Conservation (phyloP, 2,113 vertebrate genomes). For the Perca schrenkii region DNA sequence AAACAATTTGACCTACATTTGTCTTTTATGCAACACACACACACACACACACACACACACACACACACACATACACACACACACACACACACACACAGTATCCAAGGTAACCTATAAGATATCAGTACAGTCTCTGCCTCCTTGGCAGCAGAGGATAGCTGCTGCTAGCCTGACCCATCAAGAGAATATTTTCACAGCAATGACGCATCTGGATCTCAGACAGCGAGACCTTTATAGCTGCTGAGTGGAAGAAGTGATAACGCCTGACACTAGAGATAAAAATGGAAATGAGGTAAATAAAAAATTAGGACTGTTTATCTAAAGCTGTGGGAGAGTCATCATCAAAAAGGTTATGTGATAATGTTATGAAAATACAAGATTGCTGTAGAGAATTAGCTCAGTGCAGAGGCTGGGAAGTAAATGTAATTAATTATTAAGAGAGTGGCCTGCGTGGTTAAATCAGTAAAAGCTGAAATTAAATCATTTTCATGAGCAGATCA, state of each 20-base stretch:
- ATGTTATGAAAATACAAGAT: slow-evolving; percentile 2
- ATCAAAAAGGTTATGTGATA: slow-evolving; percentile 10
- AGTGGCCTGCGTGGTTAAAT: not conserved
- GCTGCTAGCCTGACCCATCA: slow-evolving; percentile 47
- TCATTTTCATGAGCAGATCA: not conserved
- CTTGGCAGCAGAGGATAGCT: slow-evolving; percentile 35
- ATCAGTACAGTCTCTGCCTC: slow-evolving; percentile 29
- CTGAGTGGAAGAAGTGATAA: slow-evolving; percentile 33
- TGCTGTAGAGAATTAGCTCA: not conserved
- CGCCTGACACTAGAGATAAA: slow-evolving; percentile 18
- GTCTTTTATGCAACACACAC: not conserved
- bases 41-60: not conserved
- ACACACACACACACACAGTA: slow-evolving; percentile 22
- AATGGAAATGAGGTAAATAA: slow-evolving; percentile 39
- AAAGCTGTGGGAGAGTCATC: slow-evolving; percentile 9
- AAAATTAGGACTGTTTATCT: slow-evolving; percentile 21
- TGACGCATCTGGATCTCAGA: slow-evolving; percentile 55
- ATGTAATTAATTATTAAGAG: not conserved
- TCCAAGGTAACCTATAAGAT: slow-evolving; percentile 58
- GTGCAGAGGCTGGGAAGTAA: not conserved
- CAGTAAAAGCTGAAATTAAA: not conserved
- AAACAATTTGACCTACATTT: slow-evolving; percentile 57
- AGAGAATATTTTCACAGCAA: slow-evolving; percentile 36
- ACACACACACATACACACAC: slow-evolving; percentile 9
- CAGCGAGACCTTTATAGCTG: slow-evolving; percentile 55